These are phyloP conservation scores for Cololabis saira DNA, from an alignment of 2,113 vertebrate genomes.

Conservation along the genomic window DNA sequence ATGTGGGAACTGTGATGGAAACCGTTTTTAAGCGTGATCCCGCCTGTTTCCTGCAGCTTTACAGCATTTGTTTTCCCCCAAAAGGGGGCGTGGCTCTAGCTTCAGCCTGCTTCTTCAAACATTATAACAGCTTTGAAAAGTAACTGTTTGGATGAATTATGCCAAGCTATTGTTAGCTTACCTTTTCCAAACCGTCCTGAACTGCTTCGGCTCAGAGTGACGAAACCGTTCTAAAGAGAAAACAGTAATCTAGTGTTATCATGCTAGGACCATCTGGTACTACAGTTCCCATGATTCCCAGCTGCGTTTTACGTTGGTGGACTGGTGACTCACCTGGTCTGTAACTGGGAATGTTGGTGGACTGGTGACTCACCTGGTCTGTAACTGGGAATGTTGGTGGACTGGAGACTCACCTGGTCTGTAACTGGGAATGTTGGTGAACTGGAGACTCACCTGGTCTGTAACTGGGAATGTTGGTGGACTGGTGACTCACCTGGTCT, in stretches of 20 bases:
- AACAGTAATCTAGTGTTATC: background rate
- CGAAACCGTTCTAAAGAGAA: slow-evolving; percentile 78
- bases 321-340: slow-evolving; percentile 80
- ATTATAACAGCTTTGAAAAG: too few species aligned
- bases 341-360: slow-evolving; percentile 78
- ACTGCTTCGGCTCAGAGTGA: slow-evolving; percentile 77
- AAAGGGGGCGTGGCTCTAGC: too few species aligned
- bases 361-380: slow-evolving; percentile 80
- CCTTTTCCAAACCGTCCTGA: slow-evolving; percentile 87
- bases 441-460: slow-evolving; percentile 80
- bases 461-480: slow-evolving; percentile 78
- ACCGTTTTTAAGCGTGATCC: too few species aligned
- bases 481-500: slow-evolving; percentile 80
- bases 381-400: slow-evolving; percentile 78
- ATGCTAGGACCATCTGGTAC: too few species aligned
- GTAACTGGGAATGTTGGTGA: slow-evolving; percentile 78
- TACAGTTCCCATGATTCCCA: too few species aligned
- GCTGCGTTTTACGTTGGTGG: background rate
- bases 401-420: slow-evolving; percentile 80
- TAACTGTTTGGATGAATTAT: too few species aligned
- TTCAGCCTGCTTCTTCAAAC: too few species aligned
- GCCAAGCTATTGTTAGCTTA: slow-evolving; percentile 55
- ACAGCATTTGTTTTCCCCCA: too few species aligned
- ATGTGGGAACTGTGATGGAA: too few species aligned
- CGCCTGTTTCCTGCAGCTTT: too few species aligned